These are phyloP conservation scores for Saimiri boliviensis DNA, from an alignment of 2,113 vertebrate species.

Conservation along the genomic window DNA sequence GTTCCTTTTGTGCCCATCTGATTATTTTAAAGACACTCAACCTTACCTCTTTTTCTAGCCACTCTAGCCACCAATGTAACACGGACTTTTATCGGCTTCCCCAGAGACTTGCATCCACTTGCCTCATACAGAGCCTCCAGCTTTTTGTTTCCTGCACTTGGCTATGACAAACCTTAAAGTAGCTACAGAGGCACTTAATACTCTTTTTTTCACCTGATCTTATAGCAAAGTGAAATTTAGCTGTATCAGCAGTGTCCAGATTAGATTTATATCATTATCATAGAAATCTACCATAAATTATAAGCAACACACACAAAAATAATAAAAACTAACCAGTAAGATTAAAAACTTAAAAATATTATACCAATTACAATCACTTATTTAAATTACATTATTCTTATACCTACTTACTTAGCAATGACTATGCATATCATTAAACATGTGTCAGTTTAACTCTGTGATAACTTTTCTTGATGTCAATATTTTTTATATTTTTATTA, in stretches of 20 bases:
- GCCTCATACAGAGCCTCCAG: neutral
- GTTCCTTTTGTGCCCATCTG: neutral
- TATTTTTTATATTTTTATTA: neutral
- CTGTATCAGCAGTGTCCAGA: neutral
- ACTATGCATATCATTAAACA: neutral
- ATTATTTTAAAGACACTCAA: neutral
- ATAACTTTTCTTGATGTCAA: neutral
- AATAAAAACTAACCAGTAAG: neutral
- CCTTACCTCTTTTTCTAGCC: neutral
- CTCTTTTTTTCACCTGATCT: neutral
- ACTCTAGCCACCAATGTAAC: neutral
- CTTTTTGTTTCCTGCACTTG: neutral
- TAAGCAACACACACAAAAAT: neutral
- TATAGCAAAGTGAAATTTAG: neutral
- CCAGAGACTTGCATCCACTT: neutral
- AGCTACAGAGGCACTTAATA: neutral
- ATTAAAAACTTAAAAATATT: constrained; percentile 34
- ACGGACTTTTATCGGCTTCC: neutral
- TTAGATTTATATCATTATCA: neutral
- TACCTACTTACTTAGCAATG: neutral
- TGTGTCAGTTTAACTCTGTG: neutral
- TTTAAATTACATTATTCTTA: neutral
- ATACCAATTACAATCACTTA: neutral
- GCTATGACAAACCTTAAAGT: neutral
- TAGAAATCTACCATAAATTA: neutral